Percentiles rank a stretch among this genome's conserved stretches.
Evolutionary conservation across 2,797 vertebrate species (phyloP).

Genomic region (Valencia hispanica): DNA sequence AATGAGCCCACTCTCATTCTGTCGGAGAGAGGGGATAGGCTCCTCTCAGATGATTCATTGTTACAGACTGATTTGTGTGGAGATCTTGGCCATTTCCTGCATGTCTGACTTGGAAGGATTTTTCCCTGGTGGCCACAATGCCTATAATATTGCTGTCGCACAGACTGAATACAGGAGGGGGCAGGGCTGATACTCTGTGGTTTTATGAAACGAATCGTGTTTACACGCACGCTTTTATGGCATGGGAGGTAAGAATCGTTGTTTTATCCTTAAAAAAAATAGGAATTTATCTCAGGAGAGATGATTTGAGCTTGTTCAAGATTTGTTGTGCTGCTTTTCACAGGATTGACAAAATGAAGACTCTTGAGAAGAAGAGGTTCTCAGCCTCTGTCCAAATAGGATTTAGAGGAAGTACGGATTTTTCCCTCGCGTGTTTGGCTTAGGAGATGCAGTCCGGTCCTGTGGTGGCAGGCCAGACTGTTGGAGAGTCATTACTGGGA

Average conservation of each 20-base stretch:
- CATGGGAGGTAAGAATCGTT: constrained; percentile 11
- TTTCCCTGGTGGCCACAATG: constrained; percentile 42
- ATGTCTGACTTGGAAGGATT: constrained; percentile 57
- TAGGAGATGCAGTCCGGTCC: constrained; percentile 33
- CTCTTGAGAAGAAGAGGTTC: constrained; percentile 26
- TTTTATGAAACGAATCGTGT: constrained; percentile 13
- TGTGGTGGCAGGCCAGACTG: constrained; percentile 49
- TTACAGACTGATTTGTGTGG: constrained; percentile 49
- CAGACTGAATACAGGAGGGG: constrained; percentile 42
- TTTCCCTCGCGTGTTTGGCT: constrained; percentile 15
- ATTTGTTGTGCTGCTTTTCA: constrained; percentile 35
- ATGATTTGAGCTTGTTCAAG: constrained; percentile 32
- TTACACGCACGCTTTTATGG: constrained; percentile 12
- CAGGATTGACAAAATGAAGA: constrained; percentile 19
- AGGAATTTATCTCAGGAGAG: constrained; percentile 15
- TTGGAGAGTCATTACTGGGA: constrained; percentile 55
- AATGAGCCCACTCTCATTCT: constrained; percentile 3
- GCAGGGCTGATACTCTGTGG: constrained; percentile 22
- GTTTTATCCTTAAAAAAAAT: not conserved
- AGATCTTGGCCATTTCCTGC: constrained; percentile 60
- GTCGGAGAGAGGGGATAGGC: constrained; percentile 13
- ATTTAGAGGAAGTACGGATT: constrained; percentile 43
- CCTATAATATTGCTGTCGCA: constrained; percentile 48
- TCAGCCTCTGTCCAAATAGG: constrained; percentile 33
- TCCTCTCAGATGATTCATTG: constrained; percentile 36